Base-by-base conservation (phyloP, 2,888 invertebrate species). In the Rhagium mordax region DNA sequence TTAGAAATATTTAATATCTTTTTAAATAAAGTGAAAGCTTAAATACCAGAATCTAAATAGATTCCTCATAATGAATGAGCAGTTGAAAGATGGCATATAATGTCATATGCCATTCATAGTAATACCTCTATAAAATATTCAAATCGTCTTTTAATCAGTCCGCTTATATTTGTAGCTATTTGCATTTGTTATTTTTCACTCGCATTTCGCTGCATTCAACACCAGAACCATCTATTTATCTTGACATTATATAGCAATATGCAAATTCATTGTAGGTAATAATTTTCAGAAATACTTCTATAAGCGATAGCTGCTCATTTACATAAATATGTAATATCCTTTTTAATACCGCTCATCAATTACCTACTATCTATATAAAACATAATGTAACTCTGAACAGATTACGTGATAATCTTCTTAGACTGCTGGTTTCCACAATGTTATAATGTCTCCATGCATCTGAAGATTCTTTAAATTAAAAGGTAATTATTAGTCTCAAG, bases 261-360 rank as follows among this genome's bases (percentile, higher is more conserved):
- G 47, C 61, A 61, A 47, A 61, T 61, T 51, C 15, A 7, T 33
- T n/a, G n/a, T 41, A 41, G 41, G 21, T 48, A 61, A 61, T 61
- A 47, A 47, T 61, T 47, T 20, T 21, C n/a, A 21, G 21, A 47
- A 13, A 61, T 47, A 61, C 15, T 47, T 61, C 20, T 47, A 61
- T 29, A 21, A 61, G 47, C 41, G 61, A 48, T 61, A 61, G 21
- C 61, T 47, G 21, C 61, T 47, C 21, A 61, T 61, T 47, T 61
- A 61, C 61, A 61, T 61, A 61, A 41, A 29, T 18, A 41, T 18
- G 18, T 60, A 33, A 33, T 21, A 21, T 21, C 61, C 47, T 47
- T 61, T 61, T 61, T 61, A 41, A 13, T 47, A 8, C 47, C 61
- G 61, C 61, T 48, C 61, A 47, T 61, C 29, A n/a, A 61, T 61